Evolutionary conservation across 2,888 invertebrate species (phyloP).

Genomic region (Dolomedes plantarius): DNA sequence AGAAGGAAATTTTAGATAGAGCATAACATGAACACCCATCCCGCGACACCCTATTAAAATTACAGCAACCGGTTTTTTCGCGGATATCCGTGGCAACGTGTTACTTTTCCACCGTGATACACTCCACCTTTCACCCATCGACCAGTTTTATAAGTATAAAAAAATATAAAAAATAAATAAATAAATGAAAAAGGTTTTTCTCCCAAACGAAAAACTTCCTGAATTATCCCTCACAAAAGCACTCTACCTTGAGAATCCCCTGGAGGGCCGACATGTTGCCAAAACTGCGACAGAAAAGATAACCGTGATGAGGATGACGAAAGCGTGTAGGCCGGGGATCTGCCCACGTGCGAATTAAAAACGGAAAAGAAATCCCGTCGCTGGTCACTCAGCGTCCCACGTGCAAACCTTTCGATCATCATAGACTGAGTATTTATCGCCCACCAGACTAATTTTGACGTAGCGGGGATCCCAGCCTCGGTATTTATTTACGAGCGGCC

Average conservation of each 20-base stretch:
- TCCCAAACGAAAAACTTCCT: neutral
- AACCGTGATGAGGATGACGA: neutral
- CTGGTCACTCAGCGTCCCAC: neutral
- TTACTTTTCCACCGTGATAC: neutral
- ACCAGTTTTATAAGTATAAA: neutral
- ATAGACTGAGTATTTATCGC: constrained; percentile 8
- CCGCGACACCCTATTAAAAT: no score
- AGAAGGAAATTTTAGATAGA: no score
- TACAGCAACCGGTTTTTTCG: neutral
- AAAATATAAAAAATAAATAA: neutral
- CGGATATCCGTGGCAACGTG: neutral
- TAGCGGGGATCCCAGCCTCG: neutral
- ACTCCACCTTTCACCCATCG: neutral
- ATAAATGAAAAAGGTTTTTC: neutral
- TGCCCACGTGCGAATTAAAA: neutral
- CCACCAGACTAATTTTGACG: constrained; percentile 11
- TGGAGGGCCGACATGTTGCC: neutral
- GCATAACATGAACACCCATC: no score
- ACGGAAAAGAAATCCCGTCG: neutral
- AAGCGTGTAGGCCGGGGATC: neutral
- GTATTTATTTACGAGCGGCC: neutral
- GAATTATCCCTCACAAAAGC: neutral
- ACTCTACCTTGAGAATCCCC: no score
- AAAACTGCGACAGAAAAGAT: neutral
- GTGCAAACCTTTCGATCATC: constrained; percentile 5